Conservation (phyloP, 1,140 invertebrate species). For the Batillaria attramentaria region DNA sequence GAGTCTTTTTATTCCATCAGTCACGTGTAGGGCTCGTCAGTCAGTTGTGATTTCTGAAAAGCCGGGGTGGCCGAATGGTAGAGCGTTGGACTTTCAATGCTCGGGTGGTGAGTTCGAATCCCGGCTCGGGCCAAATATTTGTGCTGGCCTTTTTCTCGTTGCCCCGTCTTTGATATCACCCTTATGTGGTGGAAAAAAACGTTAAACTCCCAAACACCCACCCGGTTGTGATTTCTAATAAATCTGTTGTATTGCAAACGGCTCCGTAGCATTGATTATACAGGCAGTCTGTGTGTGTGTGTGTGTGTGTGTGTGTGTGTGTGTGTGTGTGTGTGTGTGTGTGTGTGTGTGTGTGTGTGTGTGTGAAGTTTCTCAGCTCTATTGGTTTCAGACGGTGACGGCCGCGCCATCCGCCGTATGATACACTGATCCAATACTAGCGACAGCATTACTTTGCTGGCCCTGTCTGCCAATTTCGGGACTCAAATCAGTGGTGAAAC, state of each 20-base stretch:
- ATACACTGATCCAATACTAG: no score
- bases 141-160: not conserved
- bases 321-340: not conserved
- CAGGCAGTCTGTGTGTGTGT: not conserved
- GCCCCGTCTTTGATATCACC: not conserved
- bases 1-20: no score
- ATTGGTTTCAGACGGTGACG: no score
- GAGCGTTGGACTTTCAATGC: not conserved
- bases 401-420: no score
- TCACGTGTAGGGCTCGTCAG: no score
- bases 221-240: not conserved
- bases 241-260: not conserved
- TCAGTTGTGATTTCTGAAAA: no score
- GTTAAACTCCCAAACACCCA: not conserved
- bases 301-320: slow-evolving; percentile 7
- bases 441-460: no score
- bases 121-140: not conserved
- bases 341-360: not conserved
- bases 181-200: not conserved
- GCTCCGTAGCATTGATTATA: not conserved
- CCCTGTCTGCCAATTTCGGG: no score
- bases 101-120: not conserved
- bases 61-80: no score
- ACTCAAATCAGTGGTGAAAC: not conserved
- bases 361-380: no score